Percentiles rank a stretch among this genome's conserved stretches.
These are phyloP conservation scores for Larimichthys polyactis DNA, from an alignment of 2,113 vertebrate species.

Conservation along the genomic window DNA sequence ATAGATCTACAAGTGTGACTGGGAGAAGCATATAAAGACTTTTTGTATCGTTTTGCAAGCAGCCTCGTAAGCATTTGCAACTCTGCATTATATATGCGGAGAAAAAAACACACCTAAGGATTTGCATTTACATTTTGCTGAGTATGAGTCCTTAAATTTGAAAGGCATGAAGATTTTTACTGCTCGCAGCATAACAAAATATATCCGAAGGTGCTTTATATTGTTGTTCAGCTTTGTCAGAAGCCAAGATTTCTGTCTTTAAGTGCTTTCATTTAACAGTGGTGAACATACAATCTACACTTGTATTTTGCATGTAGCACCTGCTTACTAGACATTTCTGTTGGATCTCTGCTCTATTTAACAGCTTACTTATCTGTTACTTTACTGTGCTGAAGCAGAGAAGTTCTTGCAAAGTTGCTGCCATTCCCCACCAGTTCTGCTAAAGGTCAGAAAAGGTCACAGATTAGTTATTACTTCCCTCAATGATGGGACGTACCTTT, in stretches of 20 bases:
- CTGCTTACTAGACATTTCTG: constrained; percentile 19
- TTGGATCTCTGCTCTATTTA: background rate
- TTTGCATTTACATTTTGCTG: constrained; percentile 57
- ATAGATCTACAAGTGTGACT: background rate
- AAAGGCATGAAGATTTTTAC: constrained; percentile 18
- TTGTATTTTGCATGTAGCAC: background rate
- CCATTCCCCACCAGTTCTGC: background rate
- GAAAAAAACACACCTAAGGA: background rate
- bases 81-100: constrained; percentile 27
- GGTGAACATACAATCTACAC: constrained; percentile 8
- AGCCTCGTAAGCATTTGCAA: constrained; percentile 32
- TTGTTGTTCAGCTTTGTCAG: constrained; percentile 23
- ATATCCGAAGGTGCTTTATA: background rate
- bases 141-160: constrained; percentile 38
- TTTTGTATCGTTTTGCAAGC: constrained; percentile 15
- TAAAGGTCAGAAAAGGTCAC: constrained; percentile 27
- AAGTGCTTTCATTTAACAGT: constrained; percentile 8
- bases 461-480: background rate
- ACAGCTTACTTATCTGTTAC: background rate
- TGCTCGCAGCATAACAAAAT: background rate
- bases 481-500: constrained; percentile 43
- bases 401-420: background rate
- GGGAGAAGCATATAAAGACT: background rate
- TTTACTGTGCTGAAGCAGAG: background rate
- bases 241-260: constrained; percentile 23